Base-by-base conservation (phyloP, 2,888 invertebrate genomes). In the Campoplex capitator region DNA sequence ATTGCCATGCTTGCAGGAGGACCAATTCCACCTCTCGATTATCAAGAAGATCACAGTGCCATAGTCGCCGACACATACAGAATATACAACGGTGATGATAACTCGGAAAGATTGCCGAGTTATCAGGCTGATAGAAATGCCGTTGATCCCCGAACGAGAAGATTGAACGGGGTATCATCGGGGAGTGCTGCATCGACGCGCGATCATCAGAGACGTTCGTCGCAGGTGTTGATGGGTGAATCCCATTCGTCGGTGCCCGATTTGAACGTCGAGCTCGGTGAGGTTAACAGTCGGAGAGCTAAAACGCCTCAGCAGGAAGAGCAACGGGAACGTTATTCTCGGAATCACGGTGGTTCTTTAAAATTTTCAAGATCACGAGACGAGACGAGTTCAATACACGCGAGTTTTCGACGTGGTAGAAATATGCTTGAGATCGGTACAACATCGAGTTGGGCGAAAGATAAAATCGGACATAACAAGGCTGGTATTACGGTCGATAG, bases 281-380 rank as follows among this genome's bases (percentile, higher is more conserved):
- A 85, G 11, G 4, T 62, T 9, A 9, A 80, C 54, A 62, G 38
- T 32, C 70, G 75, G 13, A 23, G 62, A 28, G 56, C 76, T 0
- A 74, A 71, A 56, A 62, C 74, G 16, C 65, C 86, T 1, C 79
- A 83, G 42, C 58, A 73, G 1, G 84, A 79, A 18, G 68, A 78
- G 13, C 45, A 45, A 16, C 32, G 35, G 0, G 62, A 85, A n/a
- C 83, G 85, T 54, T 85, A 85, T 51, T 51, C 76, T 1, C 85
- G 87, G 0, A 65, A 83, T 76, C 90, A 91, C 56, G 90, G 91
- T 8, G 93, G 92, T n/a, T 92, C 92, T 0, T 62, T 93, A 7
- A 92, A 90, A 71, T 88, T 90, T 11, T 88, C 89, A 9, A 79
- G 87, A 32, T 56, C 45, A 7, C 76, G 83, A 4, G 79, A 87